phyloP scores from a whole-genome alignment of 2,888 invertebrate species.

The Spilarctia lutea region DNA sequence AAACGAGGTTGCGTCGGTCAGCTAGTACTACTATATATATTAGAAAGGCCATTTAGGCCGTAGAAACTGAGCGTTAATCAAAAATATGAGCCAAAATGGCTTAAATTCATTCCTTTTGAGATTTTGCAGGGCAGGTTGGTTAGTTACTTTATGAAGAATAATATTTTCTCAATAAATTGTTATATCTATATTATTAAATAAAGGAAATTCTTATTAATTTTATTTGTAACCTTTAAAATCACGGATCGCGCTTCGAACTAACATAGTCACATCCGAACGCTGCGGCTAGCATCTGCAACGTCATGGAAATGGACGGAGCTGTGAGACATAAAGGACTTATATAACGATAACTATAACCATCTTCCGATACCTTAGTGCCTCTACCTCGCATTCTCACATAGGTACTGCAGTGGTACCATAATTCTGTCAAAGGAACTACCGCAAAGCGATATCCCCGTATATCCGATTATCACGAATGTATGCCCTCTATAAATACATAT shows the following conservation, averaged over 20 bases:
- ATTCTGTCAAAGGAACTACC: neutral
- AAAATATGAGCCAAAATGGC: too few relatives aligned
- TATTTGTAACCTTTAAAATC: neutral
- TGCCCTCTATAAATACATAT: neutral
- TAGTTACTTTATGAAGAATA: neutral
- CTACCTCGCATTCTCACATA: conserved; percentile 2
- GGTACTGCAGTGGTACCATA: neutral
- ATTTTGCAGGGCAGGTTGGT: too few relatives aligned
- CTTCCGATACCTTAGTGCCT: conserved; percentile 39
- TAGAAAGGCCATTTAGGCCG: too few relatives aligned
- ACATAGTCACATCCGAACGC: conserved; percentile 30
- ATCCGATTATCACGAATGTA: neutral
- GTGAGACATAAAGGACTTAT: conserved; percentile 70
- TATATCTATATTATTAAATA: too few relatives aligned
- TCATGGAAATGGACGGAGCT: conserved; percentile 75
- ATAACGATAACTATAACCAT: conserved; percentile 59
- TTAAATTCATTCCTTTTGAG: too few relatives aligned
- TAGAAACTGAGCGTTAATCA: too few relatives aligned
- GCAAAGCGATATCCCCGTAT: neutral
- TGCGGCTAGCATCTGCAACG: conserved; percentile 75
- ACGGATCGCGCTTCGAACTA: conserved; percentile 38
- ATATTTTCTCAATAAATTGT: too few relatives aligned
- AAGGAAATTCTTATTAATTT: neutral
- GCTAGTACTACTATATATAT: too few relatives aligned
- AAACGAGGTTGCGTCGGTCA: too few relatives aligned